A percentile compares a stretch with the other conserved stretches of the same genome.
These are phyloP conservation scores for Ophion ellenae DNA, from an alignment of 2,888 invertebrate species.

Conservation along the genomic window DNA sequence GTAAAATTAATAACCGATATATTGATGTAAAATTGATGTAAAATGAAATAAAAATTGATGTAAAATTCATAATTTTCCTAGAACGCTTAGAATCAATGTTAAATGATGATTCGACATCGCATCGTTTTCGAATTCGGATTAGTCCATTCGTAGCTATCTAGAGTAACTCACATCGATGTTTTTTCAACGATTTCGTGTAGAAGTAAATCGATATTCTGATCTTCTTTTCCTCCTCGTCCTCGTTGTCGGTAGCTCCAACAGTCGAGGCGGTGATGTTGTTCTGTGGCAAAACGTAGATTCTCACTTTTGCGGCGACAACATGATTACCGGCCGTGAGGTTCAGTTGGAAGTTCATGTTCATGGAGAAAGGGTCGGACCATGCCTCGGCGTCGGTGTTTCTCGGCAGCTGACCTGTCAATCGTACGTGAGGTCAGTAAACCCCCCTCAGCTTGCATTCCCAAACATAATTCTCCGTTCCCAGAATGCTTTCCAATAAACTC, in stretches of 20 bases:
- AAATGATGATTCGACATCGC: no score
- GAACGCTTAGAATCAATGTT: no score
- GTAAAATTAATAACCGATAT: no score
- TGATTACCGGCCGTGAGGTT: conserved; percentile 84
- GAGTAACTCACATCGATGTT: conserved; percentile 84
- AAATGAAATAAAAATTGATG: no score
- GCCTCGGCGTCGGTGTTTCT: conserved; percentile 85
- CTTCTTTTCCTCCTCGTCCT: conserved; percentile 85
- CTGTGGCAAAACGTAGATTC: conserved; percentile 85
- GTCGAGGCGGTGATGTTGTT: conserved; percentile 80
- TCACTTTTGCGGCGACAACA: conserved; percentile 85
- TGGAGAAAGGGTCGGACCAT: conserved; percentile 85
- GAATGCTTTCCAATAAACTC: conserved; percentile 72
- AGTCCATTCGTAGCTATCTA: background rate
- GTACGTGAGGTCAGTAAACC: background rate
- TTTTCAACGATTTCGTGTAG: conserved; percentile 86
- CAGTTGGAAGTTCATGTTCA: conserved; percentile 86
- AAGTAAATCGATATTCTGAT: conserved; percentile 86
- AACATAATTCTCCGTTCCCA: background rate
- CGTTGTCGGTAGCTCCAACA: conserved; percentile 67
- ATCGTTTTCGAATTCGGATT: background rate
- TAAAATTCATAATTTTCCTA: no score
- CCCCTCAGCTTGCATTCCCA: background rate
- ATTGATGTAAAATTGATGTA: no score
- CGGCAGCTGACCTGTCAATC: conserved; percentile 85